Percentiles rank a stretch among this genome's conserved stretches.
These are phyloP conservation scores for Scomber colias DNA, from an alignment of 2,113 vertebrate species.

Conservation along the genomic window DNA sequence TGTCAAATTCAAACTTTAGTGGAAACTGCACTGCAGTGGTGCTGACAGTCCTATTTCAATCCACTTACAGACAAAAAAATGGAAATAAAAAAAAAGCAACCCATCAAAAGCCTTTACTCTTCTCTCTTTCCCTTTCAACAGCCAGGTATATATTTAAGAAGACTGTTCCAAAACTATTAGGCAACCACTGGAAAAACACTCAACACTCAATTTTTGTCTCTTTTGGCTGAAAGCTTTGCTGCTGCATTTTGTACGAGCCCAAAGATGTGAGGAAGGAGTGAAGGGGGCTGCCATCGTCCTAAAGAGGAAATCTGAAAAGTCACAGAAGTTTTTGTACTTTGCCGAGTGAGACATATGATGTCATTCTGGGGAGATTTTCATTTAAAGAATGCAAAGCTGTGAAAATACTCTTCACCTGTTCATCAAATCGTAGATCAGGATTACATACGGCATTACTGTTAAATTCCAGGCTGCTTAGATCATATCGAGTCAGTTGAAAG, in stretches of 20 bases:
- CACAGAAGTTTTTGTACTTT: constrained; percentile 18
- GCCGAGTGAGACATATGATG: constrained; percentile 29
- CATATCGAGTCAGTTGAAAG: constrained; percentile 14
- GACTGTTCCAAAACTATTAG: constrained; percentile 22
- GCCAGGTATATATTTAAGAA: constrained; percentile 22
- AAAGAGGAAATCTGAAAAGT: constrained; percentile 11
- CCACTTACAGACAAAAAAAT: constrained; percentile 26
- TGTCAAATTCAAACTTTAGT: background rate
- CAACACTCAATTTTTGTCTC: constrained; percentile 38
- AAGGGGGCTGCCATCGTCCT: constrained; percentile 21
- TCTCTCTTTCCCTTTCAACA: constrained; percentile 7
- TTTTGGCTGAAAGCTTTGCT: constrained; percentile 53
- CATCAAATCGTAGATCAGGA: constrained; percentile 17
- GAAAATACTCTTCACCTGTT: constrained; percentile 32
- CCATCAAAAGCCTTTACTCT: background rate
- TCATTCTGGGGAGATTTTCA: constrained; percentile 24
- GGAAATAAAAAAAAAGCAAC: constrained; percentile 46
- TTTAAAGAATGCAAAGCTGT: constrained; percentile 35
- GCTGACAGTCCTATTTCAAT: constrained; percentile 1
- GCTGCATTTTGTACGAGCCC: constrained; percentile 53
- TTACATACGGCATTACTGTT: background rate
- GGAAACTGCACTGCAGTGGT: constrained; percentile 2
- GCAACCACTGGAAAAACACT: constrained; percentile 48
- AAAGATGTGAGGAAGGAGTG: constrained; percentile 16
- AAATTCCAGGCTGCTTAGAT: constrained; percentile 2